Percentiles rank a stretch among this genome's conserved stretches.
Evolutionary conservation across 2,888 invertebrate species (phyloP).

Genomic region (Leptinotarsa juncta): DNA sequence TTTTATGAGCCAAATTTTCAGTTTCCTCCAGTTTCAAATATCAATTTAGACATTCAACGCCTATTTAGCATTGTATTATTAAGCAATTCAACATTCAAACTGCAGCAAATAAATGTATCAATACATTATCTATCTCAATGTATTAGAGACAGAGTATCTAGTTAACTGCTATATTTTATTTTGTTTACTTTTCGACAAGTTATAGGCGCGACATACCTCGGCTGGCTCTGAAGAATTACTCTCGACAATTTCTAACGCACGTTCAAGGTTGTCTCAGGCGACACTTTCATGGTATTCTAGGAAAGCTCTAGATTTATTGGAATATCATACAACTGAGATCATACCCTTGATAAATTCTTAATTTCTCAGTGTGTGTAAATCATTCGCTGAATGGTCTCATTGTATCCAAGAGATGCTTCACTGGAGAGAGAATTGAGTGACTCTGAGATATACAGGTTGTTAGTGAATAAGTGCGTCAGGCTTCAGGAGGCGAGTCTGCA

Average conservation of each 20-base stretch:
- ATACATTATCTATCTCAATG: background rate
- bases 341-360: background rate
- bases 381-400: background rate
- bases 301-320: slow-evolving; percentile 11
- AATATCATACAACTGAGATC: slow-evolving; percentile 17
- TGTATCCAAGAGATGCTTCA: too few relatives aligned
- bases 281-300: slow-evolving; percentile 10
- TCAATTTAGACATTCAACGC: background rate
- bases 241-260: slow-evolving; percentile 2
- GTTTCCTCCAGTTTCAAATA: background rate
- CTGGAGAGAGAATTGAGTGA: too few relatives aligned
- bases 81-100: background rate
- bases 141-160: background rate
- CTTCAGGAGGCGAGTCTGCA: too few relatives aligned
- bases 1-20: too few relatives aligned
- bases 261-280: slow-evolving; percentile 11
- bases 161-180: slow-evolving; percentile 11
- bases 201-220: slow-evolving; percentile 12
- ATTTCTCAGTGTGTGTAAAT: background rate
- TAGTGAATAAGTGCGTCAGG: too few relatives aligned
- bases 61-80: background rate
- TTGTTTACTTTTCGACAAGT: slow-evolving; percentile 13
- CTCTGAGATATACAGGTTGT: too few relatives aligned
- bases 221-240: slow-evolving; percentile 3
- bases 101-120: background rate